Evolutionary conservation across 1,140 invertebrate genomes (phyloP).

Genomic region (Acromyrmex charruanus): DNA sequence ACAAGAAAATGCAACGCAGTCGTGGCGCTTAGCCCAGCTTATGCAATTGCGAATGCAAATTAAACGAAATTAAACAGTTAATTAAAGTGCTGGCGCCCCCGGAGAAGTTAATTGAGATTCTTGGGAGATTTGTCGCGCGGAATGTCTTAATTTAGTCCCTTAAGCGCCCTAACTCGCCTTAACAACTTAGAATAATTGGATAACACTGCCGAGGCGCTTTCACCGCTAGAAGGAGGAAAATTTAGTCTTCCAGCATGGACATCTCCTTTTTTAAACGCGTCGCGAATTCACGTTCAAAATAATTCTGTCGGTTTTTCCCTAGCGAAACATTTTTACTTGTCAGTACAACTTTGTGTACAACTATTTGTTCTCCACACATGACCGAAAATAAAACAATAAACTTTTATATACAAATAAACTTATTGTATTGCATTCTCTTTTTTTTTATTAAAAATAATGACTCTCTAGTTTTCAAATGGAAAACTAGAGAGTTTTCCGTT

Average conservation of each 20-base stretch:
- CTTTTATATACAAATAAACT: not conserved
- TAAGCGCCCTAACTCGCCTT: conserved; percentile 86
- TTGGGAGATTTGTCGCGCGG: conserved; percentile 87
- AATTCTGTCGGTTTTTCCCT: not conserved
- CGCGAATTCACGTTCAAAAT: conserved; percentile 50
- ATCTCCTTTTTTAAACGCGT: conserved; percentile 48
- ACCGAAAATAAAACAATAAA: not conserved
- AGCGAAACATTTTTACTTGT: not conserved
- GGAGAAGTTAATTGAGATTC: conserved; percentile 87
- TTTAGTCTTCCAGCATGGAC: conserved; percentile 64
- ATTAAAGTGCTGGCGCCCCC: conserved; percentile 82
- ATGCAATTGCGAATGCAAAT: conserved; percentile 84
- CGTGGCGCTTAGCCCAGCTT: conserved; percentile 61
- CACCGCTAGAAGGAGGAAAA: conserved; percentile 72
- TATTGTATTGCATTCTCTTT: not conserved
- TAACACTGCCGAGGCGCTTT: conserved; percentile 80
- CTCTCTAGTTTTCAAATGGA: not conserved
- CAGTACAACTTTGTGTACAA: not conserved
- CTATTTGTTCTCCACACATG: no score
- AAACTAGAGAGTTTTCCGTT: no score
- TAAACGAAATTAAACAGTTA: conserved; percentile 87
- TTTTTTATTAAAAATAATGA: not conserved
- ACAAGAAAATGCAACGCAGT: conserved; percentile 54
- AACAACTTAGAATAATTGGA: conserved; percentile 87
- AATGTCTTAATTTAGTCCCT: conserved; percentile 87